These are phyloP conservation scores for Ametastegia equiseti DNA, from an alignment of 2,888 invertebrate species.

Conservation along the genomic window DNA sequence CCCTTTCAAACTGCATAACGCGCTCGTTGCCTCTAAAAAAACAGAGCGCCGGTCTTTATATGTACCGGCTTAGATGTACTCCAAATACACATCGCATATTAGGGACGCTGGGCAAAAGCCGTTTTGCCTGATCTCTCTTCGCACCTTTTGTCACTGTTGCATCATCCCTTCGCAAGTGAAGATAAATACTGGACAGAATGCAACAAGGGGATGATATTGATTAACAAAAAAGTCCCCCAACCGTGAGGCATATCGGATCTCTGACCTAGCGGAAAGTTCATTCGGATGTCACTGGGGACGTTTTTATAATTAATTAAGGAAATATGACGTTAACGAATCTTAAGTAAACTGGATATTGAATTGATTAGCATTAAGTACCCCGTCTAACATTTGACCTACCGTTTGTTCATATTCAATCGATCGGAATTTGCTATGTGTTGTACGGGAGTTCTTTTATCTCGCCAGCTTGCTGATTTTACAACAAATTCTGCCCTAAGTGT, in stretches of 20 bases:
- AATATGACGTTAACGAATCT: conserved; percentile 1
- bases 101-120: not conserved
- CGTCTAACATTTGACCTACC: conserved; percentile 5
- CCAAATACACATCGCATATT: not conserved
- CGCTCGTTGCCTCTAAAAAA: not conserved
- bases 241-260: not conserved
- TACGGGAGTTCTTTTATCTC: not conserved
- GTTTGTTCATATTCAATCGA: conserved; percentile 12
- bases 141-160: not conserved
- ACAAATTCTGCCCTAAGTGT: not conserved
- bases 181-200: not conserved
- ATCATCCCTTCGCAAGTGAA: not conserved
- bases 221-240: not conserved
- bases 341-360: conserved; percentile 4
- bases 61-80: not conserved
- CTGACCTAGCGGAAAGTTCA: not conserved
- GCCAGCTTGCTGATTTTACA: not conserved
- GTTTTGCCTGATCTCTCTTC: not conserved
- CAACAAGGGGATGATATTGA: not conserved
- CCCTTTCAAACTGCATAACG: not conserved
- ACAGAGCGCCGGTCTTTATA: not conserved
- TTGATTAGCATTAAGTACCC: conserved; percentile 20
- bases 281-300: not conserved
- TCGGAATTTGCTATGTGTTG: not conserved
- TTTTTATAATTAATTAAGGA: conserved; percentile 22